Evolutionary conservation across 2,888 invertebrate genomes (phyloP), one percentile per base, ranked within the genome.

Genomic region (Xanthorhoe spadicearia): DNA sequence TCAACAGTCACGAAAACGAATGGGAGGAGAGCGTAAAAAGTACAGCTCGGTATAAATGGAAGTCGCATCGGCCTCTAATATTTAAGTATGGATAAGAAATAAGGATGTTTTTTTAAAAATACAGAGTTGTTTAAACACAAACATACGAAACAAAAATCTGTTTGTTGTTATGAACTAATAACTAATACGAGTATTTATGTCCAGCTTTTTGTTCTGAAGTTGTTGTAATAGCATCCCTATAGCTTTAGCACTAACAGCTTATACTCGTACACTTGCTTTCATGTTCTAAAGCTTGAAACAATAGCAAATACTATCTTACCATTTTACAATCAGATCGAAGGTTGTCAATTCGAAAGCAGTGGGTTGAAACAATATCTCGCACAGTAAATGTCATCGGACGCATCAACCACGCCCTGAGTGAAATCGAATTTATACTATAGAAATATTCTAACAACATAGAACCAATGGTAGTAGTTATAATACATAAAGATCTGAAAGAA

Each of bases 371-470:
- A 84, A 82, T 83, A 85, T 85, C 83, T 71, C 72, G 66, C 62
- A 61, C 43, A 67, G 77, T 82, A 86, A 87, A 87, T 87, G 86
- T 85, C 86, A 87, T 86, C 86, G 75, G 79, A 83, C 82, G 82
- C 81, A 84, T 78, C 82, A 68, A 62, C 84, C 84, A 82, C 76
- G 80, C 75, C 62, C 63, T 69, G 61, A 64, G 73, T 72, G 70
- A 70, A 76, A 78, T 77, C 69, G 81, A 81, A 81, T 77, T 74
- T 77, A 79, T 82, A 74, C 74, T 74, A 78, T 83, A 84, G 83
- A 83, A 82, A 83, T 83, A 85, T 85, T 82, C 32, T 7, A 32
- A 32, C 32, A 32, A 23, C 23, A 23, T 23, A 23, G 23, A 23
- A n/a, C n/a, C n/a, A n/a, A n/a, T n/a, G n/a, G n/a, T n/a, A n/a